These are phyloP conservation scores for Dascillus cervinus DNA, from an alignment of 2,888 invertebrate species.

Conservation along the genomic window DNA sequence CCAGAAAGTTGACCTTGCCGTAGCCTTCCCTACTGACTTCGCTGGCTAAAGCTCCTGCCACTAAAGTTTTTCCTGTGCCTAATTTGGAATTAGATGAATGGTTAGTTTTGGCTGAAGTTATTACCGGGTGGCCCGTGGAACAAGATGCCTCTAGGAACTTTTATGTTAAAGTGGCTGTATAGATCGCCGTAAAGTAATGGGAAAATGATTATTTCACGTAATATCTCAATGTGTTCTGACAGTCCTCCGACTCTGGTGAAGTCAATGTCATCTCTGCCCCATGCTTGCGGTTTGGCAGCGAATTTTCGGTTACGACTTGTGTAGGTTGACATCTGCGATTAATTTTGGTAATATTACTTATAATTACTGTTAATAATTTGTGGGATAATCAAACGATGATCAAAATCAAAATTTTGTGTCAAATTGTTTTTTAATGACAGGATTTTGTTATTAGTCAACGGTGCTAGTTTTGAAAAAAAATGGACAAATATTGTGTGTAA, in stretches of 20 bases:
- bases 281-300: neutral
- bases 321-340: too few relatives aligned
- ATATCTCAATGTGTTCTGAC: constrained; percentile 29
- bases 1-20: constrained; percentile 36
- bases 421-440: too few relatives aligned
- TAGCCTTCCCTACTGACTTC: constrained; percentile 34
- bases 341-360: too few relatives aligned
- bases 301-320: neutral
- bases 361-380: too few relatives aligned
- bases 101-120: neutral
- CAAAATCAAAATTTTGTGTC: too few relatives aligned
- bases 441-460: too few relatives aligned
- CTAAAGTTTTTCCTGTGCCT: constrained; percentile 40
- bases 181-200: constrained; percentile 36
- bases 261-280: constrained; percentile 13
- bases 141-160: constrained; percentile 36
- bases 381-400: too few relatives aligned
- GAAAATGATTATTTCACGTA: constrained; percentile 35
- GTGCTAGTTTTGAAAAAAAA: too few relatives aligned
- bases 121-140: constrained; percentile 38
- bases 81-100: neutral
- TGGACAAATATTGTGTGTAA: too few relatives aligned
- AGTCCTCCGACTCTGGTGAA: constrained; percentile 38
- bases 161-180: constrained; percentile 36
- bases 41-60: constrained; percentile 36